These are phyloP conservation scores for Shinisaurus crocodilurus DNA, from an alignment of 2,113 vertebrate species.

Conservation along the genomic window DNA sequence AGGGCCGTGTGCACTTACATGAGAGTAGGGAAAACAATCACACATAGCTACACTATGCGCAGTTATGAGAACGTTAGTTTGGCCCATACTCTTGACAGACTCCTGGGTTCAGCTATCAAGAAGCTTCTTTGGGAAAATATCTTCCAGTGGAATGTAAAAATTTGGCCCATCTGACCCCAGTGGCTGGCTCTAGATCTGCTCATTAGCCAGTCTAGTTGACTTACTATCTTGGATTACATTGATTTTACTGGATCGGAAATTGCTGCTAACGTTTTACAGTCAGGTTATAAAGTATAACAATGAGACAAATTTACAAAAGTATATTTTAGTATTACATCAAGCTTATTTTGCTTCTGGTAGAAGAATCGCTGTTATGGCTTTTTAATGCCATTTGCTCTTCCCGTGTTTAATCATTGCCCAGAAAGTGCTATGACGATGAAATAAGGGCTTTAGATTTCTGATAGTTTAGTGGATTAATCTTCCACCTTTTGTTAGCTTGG, in stretches of 20 bases:
- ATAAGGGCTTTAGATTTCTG: constrained; percentile 19
- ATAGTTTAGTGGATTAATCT: constrained; percentile 19
- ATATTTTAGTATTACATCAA: not conserved
- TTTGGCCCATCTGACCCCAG: not conserved
- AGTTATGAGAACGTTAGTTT: no score
- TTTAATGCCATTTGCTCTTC: constrained; percentile 17
- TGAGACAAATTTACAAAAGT: constrained; percentile 2
- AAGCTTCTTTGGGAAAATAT: not conserved
- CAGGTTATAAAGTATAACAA: constrained; percentile 20
- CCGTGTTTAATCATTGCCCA: not conserved
- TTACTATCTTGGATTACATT: not conserved
- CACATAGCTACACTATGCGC: no score
- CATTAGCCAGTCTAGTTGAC: not conserved
- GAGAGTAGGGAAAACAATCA: no score
- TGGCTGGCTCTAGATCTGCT: not conserved
- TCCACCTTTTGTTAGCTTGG: constrained; percentile 11
- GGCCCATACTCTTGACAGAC: not conserved
- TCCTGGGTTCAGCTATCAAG: not conserved
- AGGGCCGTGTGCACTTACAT: no score
- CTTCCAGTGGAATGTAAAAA: not conserved
- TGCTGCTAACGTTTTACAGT: constrained; percentile 2
- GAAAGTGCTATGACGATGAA: constrained; percentile 11
- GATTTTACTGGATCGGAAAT: constrained; percentile 23
- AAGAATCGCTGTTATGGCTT: not conserved
- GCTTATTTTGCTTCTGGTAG: not conserved